phyloP scores from a whole-genome alignment of 2,797 vertebrate genomes.

The Sebastolobus alascanus region DNA sequence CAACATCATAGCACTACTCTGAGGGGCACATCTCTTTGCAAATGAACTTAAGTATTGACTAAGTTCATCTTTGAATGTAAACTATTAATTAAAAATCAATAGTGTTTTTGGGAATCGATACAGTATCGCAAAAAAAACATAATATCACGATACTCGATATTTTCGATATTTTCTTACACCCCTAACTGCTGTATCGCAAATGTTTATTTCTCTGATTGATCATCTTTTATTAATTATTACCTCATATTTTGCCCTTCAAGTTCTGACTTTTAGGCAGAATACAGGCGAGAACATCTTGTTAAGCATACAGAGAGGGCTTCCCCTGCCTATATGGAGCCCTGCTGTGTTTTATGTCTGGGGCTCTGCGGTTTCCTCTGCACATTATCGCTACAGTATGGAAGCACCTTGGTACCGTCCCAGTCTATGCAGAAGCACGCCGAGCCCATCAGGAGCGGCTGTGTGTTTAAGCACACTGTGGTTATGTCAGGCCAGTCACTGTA shows the following conservation, averaged over 20 bases:
- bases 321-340: constrained; percentile 31
- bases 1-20: too few species aligned
- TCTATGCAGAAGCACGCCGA: constrained; percentile 42
- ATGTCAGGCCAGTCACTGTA: constrained; percentile 54
- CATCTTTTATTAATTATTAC: not conserved
- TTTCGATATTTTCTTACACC: too few species aligned
- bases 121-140: too few species aligned
- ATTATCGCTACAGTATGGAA: constrained; percentile 38
- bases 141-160: too few species aligned
- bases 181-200: not conserved
- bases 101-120: too few species aligned
- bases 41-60: too few species aligned
- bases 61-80: too few species aligned
- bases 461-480: constrained; percentile 46
- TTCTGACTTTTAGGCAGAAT: not conserved
- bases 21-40: too few species aligned
- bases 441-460: constrained; percentile 44
- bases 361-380: constrained; percentile 43
- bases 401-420: constrained; percentile 40
- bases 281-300: constrained; percentile 20
- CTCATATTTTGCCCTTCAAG: not conserved
- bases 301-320: constrained; percentile 35
- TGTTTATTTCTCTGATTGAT: not conserved
- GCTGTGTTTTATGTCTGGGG: constrained; percentile 56
- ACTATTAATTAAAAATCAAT: too few species aligned